Conservation (phyloP, 2,888 invertebrate species). For the Pachydiplax longipennis region DNA sequence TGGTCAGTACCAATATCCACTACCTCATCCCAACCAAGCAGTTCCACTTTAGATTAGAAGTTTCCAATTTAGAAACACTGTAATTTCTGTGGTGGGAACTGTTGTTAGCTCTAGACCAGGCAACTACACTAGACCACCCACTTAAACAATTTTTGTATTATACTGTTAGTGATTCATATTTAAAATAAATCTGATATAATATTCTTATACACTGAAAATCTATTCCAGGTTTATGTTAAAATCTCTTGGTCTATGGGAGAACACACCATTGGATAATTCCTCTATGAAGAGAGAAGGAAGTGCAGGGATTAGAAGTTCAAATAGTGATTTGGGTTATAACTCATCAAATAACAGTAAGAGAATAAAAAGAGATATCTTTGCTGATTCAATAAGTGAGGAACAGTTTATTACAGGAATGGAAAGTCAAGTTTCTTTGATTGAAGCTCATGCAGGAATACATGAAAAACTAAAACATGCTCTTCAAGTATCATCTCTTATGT, state of each 20-base stretch:
- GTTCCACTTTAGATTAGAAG: too few relatives aligned
- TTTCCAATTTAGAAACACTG: too few relatives aligned
- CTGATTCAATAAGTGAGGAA: neutral
- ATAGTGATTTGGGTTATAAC: neutral
- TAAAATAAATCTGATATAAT: neutral
- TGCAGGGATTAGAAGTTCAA: neutral
- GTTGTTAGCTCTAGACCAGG: too few relatives aligned
- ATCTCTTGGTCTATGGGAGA: conserved; percentile 87
- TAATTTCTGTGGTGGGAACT: too few relatives aligned
- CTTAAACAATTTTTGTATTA: neutral
- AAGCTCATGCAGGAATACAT: conserved; percentile 56
- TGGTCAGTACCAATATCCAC: too few relatives aligned
- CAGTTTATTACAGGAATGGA: neutral
- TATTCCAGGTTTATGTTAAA: conserved; percentile 84
- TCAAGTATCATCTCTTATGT: conserved; percentile 59
- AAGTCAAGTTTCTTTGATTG: conserved; percentile 52
- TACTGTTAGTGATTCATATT: neutral
- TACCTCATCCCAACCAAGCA: too few relatives aligned
- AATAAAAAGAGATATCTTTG: neutral
- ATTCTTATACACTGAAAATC: neutral
- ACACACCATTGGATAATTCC: neutral
- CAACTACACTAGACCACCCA: too few relatives aligned
- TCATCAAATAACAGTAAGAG: neutral
- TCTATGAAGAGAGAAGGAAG: neutral
- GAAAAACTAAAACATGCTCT: conserved; percentile 57